Conservation (phyloP, 1,140 invertebrate species). For the Bombus confusus region DNA sequence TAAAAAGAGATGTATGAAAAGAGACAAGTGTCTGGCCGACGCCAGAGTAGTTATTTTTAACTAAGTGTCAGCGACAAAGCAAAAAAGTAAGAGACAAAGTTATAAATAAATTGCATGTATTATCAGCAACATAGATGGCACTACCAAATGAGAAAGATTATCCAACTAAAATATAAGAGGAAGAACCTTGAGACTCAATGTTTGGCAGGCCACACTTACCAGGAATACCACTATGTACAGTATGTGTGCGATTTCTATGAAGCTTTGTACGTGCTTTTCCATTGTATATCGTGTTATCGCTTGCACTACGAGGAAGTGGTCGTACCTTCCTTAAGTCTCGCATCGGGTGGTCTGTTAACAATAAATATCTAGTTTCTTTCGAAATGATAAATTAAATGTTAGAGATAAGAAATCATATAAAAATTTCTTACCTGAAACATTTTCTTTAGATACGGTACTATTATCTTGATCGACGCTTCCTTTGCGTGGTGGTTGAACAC, state of each 20-base stretch:
- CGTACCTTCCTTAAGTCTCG: constrained; percentile 77
- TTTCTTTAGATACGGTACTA: constrained; percentile 74
- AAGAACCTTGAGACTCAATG: background rate
- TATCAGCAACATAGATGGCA: constrained; percentile 65
- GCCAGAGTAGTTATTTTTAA: constrained; percentile 63
- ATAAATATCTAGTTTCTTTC: background rate
- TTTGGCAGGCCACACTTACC: constrained; percentile 69
- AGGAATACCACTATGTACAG: constrained; percentile 74
- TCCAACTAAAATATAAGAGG: background rate
- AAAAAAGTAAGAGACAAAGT: constrained; percentile 56
- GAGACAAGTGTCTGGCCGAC: constrained; percentile 43
- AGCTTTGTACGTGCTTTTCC: constrained; percentile 75
- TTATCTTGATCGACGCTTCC: constrained; percentile 78
- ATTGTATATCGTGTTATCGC: constrained; percentile 79
- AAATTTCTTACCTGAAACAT: constrained; percentile 66
- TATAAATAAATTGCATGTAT: constrained; percentile 67
- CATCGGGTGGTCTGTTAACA: constrained; percentile 75
- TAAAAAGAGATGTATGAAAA: constrained; percentile 31
- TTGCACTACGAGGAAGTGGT: constrained; percentile 77
- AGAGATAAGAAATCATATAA: background rate
- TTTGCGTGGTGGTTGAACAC: constrained; percentile 77
- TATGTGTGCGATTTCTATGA: constrained; percentile 71
- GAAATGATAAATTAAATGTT: background rate
- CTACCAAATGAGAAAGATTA: constrained; percentile 39
- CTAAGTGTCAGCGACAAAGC: constrained; percentile 57